Conservation (phyloP, 2,888 invertebrate genomes). For the Chymomyza caudatula region DNA sequence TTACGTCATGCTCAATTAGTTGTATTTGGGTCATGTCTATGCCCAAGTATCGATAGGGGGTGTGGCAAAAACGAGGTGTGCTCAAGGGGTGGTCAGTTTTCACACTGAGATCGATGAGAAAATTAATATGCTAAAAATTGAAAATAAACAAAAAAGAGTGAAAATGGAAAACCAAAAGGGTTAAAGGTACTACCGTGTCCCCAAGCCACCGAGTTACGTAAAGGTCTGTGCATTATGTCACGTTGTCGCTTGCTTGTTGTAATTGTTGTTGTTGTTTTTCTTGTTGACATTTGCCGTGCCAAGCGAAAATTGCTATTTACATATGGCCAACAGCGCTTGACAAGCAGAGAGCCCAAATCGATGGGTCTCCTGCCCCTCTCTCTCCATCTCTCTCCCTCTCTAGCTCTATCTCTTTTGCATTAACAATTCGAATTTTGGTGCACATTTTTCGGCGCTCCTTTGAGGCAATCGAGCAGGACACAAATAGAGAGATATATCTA, state of each 20-base stretch:
- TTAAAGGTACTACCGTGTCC: not conserved
- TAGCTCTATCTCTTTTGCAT: not conserved
- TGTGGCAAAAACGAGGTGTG: not conserved
- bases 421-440: not conserved
- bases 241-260: constrained; percentile 30
- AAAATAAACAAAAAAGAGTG: not conserved
- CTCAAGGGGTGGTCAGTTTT: constrained; percentile 9
- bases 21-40: constrained; percentile 55
- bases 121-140: constrained; percentile 36
- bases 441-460: constrained; percentile 4
- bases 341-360: constrained; percentile 32
- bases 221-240: constrained; percentile 11
- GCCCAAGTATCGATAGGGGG: not conserved
- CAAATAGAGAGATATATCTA: not conserved
- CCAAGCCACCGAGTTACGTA: not conserved
- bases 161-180: constrained; percentile 17
- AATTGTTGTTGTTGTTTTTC: constrained; percentile 59
- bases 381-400: no score
- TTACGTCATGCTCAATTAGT: constrained; percentile 70
- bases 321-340: constrained; percentile 52
- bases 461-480: not conserved
- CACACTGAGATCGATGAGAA: constrained; percentile 32
- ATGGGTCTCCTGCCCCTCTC: constrained; percentile 35
- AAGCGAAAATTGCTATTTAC: constrained; percentile 70
- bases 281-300: not conserved